Evolutionary conservation across 2,797 vertebrate genomes (phyloP), one percentile per base, ranked within the genome.

Genomic region (Phoxinus dragarum): DNA sequence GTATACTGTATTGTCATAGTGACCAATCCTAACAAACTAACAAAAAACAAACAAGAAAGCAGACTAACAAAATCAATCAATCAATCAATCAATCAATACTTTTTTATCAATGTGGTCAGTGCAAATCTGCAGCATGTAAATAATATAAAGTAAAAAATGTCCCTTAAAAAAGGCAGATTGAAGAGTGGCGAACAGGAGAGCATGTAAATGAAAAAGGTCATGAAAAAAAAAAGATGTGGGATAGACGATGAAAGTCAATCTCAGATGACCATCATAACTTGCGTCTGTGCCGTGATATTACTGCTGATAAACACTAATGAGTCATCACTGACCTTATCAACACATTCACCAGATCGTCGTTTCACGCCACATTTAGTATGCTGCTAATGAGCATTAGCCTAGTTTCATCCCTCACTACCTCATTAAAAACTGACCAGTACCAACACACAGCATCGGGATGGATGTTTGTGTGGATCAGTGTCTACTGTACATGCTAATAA

Each of bases 301-400:
- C 86, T 85, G 75, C 84, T 88, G 27, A 68, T 80, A 74, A 91
- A 84, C 87, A 90, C 36, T 36, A 42, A 64, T 44, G 42, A 67
- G 36, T 89, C 82, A 71, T 87, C 80, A 84, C 79, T 88, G 88
- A 86, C 86, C 79, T 91, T 89, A 92, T 92, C 89, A 89, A 88
- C 81, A 79, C 87, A 34, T 72, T 84, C 79, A 85, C 64, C 89
- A 90, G 88, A 89, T 86, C 84, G 84, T 69, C 81, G 85, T 90
- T 84, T 82, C 42, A 44, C 34, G 44, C 44, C 49, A 67, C 66
- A 34, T 21, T 78, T n/a, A 66, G 36, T n/a, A 44, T 21, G n/a
- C 34, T 31, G 74, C 21, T 73, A 84, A 87, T 56, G 68, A 84
- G 68, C 71, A 31, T 68, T 71, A 77, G 61, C 56, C 77, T 3